phyloP scores from a whole-genome alignment of 2,888 invertebrate genomes.

The Acanthopleura granulata region DNA sequence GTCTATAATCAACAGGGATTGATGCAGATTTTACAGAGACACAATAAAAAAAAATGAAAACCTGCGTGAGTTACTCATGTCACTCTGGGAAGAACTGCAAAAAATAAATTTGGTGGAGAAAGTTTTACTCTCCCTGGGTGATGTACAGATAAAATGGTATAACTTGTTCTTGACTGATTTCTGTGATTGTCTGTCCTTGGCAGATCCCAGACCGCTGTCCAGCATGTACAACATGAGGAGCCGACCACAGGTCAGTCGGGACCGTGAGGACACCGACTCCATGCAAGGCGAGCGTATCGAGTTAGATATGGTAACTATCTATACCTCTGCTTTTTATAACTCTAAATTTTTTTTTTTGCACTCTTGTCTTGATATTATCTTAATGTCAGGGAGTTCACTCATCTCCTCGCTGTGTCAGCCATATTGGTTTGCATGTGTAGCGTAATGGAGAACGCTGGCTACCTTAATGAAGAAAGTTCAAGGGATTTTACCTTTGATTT shows the following conservation, averaged over 20 bases:
- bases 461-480: neutral
- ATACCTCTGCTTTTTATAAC: neutral
- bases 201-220: slow-evolving; percentile 18
- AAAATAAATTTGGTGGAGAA: too few relatives aligned
- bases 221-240: slow-evolving; percentile 12
- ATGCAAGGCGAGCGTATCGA: slow-evolving; percentile 21
- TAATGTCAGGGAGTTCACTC: neutral
- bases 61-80: too few relatives aligned
- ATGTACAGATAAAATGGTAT: too few relatives aligned
- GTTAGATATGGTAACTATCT: slow-evolving; percentile 22
- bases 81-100: too few relatives aligned
- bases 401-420: neutral
- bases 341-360: neutral
- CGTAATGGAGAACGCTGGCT: slow-evolving; percentile 4
- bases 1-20: too few relatives aligned
- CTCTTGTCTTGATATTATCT: slow-evolving; percentile 5
- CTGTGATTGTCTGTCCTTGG: too few relatives aligned
- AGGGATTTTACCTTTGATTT: slow-evolving; percentile 2
- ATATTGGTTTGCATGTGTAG: neutral
- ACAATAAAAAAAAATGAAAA: too few relatives aligned
- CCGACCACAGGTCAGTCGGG: slow-evolving; percentile 11
- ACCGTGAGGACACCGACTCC: slow-evolving; percentile 21
- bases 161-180: neutral
- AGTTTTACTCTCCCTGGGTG: too few relatives aligned
- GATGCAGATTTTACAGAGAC: too few relatives aligned